Evolutionary conservation across 2,113 vertebrate species (phyloP), one percentile per base, ranked within the genome.

Genomic region (Nycticebus coucang): DNA sequence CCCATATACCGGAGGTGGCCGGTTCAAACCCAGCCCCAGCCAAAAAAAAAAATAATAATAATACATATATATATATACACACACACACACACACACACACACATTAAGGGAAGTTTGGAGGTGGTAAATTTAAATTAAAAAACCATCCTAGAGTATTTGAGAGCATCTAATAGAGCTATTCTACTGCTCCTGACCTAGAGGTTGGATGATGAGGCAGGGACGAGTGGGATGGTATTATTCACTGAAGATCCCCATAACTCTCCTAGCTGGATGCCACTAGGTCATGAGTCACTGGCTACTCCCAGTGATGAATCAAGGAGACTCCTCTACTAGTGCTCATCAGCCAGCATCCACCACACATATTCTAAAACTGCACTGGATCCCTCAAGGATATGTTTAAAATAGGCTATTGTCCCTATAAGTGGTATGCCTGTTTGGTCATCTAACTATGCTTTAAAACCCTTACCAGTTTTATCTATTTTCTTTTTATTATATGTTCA

Each of bases 401-500:
- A 75, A 80, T 17, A 55, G 22, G 21, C 9, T 60, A 3, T 59
- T 55, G 10, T 89, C 77, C 17, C 35, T 35, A 86, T 28, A 91
- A 35, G 35, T 60, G 21, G 5, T 8, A 45, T 30, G 7, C 53
- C 21, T 79, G 24, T 18, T 71, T 62, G 6, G 69, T 8, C 19
- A 21, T 62, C n/a, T 87, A 87, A 95, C 45, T 79, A 71, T 71
- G 21, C 37, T 90, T 64, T 91, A 68, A 97, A 96, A 64, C 9
- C 26, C 68, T 94, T 66, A 80, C 30, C n/a, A 80, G 10, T 4
- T 62, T 87, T 57, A 28, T 64, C 79, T 87, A 21, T 66, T 89
- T 93, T 91, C 45, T 89, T 89, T 92, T 59, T 87, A 91, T 91
- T 89, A 69, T 6, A 71, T 2, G 37, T 68, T 89, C 79, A 94